A percentile compares a stretch with the other conserved stretches of the same genome.
These are phyloP conservation scores for Calcarius lapponicus DNA, from an alignment of 2,797 vertebrate species.

Conservation along the genomic window DNA sequence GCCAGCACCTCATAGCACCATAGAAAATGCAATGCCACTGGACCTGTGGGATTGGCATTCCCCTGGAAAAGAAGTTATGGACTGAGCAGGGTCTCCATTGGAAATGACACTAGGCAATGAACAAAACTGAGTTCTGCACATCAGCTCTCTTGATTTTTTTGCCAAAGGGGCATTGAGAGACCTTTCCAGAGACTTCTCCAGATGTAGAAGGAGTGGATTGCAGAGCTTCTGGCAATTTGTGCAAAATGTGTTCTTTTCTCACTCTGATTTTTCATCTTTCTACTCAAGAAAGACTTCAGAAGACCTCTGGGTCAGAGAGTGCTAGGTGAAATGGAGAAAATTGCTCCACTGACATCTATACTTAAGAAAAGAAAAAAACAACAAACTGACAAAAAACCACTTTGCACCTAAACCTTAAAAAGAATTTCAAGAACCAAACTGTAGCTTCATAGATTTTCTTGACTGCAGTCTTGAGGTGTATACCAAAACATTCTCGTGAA, in stretches of 20 bases:
- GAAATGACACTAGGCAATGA: background rate
- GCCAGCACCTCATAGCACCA: background rate
- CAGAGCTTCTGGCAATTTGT: background rate
- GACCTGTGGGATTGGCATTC: accelerated
- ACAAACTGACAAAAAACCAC: accelerated
- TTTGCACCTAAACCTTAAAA: background rate
- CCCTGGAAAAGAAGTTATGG: background rate
- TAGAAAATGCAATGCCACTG: background rate
- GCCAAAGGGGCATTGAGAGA: background rate
- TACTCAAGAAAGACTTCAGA: background rate
- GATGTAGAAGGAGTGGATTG: background rate
- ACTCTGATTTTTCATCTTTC: background rate
- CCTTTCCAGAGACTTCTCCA: background rate
- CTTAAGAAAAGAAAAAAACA: background rate
- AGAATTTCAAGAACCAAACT: background rate
- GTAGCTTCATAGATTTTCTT: background rate
- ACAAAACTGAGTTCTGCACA: background rate
- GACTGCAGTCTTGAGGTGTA: background rate
- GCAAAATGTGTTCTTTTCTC: background rate
- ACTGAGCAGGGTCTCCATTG: background rate
- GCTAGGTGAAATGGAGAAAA: background rate
- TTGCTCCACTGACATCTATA: background rate
- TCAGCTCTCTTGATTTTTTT: background rate
- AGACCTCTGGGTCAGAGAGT: background rate
- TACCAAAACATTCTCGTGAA: background rate